Evolutionary conservation across 2,113 vertebrate genomes (phyloP).

Genomic region (Microcebus jonahi): DNA sequence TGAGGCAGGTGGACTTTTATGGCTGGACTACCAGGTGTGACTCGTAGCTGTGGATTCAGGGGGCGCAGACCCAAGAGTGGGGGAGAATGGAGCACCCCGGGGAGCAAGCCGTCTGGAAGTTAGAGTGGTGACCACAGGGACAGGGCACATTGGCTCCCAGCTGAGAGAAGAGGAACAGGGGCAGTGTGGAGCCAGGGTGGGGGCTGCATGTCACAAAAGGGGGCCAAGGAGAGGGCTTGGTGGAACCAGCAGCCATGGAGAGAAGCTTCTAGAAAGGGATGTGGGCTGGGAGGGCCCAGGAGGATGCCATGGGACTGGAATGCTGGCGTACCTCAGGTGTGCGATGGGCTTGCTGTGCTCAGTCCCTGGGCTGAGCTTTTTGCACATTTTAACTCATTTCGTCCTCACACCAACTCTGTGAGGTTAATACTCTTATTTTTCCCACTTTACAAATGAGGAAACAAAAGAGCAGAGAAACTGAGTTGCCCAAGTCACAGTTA

Average conservation of each 20-base stretch:
- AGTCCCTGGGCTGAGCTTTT: not conserved
- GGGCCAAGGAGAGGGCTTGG: not conserved
- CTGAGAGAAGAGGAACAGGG: not conserved
- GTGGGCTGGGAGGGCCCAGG: not conserved
- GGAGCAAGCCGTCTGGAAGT: rapidly evolving
- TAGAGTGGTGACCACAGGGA: not conserved
- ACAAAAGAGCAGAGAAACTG: not conserved
- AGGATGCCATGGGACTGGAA: not conserved
- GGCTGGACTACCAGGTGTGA: not conserved
- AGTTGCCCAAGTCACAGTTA: not conserved
- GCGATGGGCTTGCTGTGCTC: rapidly evolving
- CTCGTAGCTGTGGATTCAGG: not conserved
- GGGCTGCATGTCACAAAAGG: not conserved
- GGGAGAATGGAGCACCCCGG: rapidly evolving
- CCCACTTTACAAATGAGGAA: not conserved
- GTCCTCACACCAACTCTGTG: not conserved
- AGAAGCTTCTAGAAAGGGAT: not conserved
- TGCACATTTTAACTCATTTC: not conserved
- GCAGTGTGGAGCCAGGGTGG: not conserved
- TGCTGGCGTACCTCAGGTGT: rapidly evolving
- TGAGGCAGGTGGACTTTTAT: not conserved
- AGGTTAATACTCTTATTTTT: not conserved
- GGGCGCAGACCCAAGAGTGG: not conserved
- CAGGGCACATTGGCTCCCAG: not conserved
- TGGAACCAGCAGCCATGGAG: not conserved